Evolutionary conservation across 2,888 invertebrate genomes (phyloP).

Genomic region (Pyrgus malvae): DNA sequence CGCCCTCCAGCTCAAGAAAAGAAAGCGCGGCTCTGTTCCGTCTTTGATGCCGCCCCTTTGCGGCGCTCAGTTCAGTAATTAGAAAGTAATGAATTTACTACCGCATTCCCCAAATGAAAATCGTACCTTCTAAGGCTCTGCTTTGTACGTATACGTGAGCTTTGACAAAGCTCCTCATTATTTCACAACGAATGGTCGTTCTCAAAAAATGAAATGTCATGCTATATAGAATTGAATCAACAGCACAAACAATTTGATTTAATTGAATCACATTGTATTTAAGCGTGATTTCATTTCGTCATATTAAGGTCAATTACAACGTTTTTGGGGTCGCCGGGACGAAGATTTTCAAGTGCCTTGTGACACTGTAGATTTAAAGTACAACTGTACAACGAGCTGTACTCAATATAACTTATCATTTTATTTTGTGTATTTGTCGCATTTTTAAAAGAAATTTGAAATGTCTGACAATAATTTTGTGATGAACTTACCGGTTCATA

Average conservation of each 20-base stretch:
- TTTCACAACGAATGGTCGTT: slow-evolving; percentile 8
- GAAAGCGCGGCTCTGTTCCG: slow-evolving; percentile 52
- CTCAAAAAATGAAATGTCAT: slow-evolving; percentile 11
- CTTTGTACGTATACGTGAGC: background rate
- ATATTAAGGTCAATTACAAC: slow-evolving; percentile 14
- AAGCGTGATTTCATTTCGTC: slow-evolving; percentile 5
- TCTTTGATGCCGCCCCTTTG: slow-evolving; percentile 64
- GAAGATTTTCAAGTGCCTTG: background rate
- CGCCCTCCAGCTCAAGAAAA: slow-evolving; percentile 52
- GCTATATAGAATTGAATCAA: background rate
- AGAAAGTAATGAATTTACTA: slow-evolving; percentile 70
- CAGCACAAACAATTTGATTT: slow-evolving; percentile 1
- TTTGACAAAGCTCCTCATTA: slow-evolving; percentile 8
- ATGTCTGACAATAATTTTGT: too few relatives aligned
- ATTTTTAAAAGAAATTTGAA: too few relatives aligned
- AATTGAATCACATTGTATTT: slow-evolving; percentile 2
- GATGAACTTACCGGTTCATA: too few relatives aligned
- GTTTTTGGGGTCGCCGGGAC: background rate
- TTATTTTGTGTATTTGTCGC: too few relatives aligned
- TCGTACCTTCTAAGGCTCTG: slow-evolving; percentile 1
- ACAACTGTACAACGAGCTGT: too few relatives aligned
- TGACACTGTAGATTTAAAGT: background rate
- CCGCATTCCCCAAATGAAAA: slow-evolving; percentile 39
- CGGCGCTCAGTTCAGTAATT: slow-evolving; percentile 66
- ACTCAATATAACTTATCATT: too few relatives aligned